Evolutionary conservation across 2,888 invertebrate species (phyloP).

Genomic region (Lithodes maja): DNA sequence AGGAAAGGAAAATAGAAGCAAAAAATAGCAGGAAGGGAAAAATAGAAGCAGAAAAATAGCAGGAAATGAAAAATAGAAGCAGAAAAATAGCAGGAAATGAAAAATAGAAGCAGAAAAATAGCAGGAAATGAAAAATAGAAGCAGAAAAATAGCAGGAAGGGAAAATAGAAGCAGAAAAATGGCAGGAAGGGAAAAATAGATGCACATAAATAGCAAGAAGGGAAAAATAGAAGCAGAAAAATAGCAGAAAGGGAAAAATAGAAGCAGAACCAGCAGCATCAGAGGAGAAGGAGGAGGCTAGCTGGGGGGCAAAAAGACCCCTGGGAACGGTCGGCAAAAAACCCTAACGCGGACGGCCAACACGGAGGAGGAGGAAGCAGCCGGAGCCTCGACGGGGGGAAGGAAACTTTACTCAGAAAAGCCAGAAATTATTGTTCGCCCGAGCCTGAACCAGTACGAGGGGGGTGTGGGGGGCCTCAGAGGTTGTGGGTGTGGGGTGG

Average conservation of each 20-base stretch:
- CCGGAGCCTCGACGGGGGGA: slow-evolving; percentile 23
- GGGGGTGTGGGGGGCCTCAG: background rate
- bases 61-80: background rate
- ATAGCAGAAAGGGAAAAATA: background rate
- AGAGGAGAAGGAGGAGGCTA: background rate
- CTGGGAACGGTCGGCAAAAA: slow-evolving; percentile 23
- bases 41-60: background rate
- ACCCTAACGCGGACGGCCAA: slow-evolving; percentile 55
- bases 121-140: too few relatives aligned
- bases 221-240: background rate
- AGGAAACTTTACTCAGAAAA: slow-evolving; percentile 51
- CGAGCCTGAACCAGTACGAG: slow-evolving; percentile 39
- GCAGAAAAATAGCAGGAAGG: slow-evolving; percentile 11
- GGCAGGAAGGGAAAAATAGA: too few relatives aligned
- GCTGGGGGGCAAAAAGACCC: slow-evolving; percentile 30
- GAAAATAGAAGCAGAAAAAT: background rate
- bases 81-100: background rate
- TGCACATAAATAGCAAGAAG: slow-evolving; percentile 8
- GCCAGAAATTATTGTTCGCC: slow-evolving; percentile 60
- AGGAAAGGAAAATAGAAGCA: slow-evolving; percentile 16
- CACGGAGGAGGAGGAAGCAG: slow-evolving; percentile 53
- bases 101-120: background rate
- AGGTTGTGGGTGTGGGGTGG: background rate
- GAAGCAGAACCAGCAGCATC: background rate
- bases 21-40: slow-evolving; percentile 2